These are phyloP conservation scores for Argyresthia albistria DNA, from an alignment of 2,888 invertebrate genomes.

Conservation along the genomic window DNA sequence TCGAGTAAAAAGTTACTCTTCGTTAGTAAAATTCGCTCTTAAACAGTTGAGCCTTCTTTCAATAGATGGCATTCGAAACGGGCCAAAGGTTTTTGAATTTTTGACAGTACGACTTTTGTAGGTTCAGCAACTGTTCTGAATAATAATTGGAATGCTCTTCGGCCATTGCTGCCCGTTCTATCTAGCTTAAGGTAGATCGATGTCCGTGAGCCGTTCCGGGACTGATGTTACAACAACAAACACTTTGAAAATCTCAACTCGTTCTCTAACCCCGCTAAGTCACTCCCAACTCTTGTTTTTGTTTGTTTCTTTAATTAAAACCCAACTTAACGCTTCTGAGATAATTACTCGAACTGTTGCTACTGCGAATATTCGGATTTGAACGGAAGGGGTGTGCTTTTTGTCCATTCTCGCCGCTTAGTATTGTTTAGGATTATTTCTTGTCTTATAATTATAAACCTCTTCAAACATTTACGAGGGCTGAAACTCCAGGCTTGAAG, in stretches of 20 bases:
- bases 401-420: conserved; percentile 12
- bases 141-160: no score
- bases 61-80: no score
- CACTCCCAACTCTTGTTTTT: conserved; percentile 48
- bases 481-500: background rate
- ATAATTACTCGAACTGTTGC: conserved; percentile 51
- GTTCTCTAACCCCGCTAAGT: conserved; percentile 39
- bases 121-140: no score
- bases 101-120: no score
- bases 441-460: conserved; percentile 7
- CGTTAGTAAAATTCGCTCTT: no score
- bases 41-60: no score
- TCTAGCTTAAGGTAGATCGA: no score
- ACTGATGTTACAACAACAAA: conserved; percentile 22
- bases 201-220: background rate
- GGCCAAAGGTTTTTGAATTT: no score
- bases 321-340: conserved; percentile 46
- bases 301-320: conserved; percentile 66
- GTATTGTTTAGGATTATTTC: conserved; percentile 13
- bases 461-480: conserved; percentile 5
- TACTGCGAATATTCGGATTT: conserved; percentile 38
- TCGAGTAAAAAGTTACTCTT: no score
- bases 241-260: conserved; percentile 35
- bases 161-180: no score
- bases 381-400: conserved; percentile 22